phyloP scores from a whole-genome alignment of 2,113 vertebrate species.

The Tetraodon nigroviridis region DNA sequence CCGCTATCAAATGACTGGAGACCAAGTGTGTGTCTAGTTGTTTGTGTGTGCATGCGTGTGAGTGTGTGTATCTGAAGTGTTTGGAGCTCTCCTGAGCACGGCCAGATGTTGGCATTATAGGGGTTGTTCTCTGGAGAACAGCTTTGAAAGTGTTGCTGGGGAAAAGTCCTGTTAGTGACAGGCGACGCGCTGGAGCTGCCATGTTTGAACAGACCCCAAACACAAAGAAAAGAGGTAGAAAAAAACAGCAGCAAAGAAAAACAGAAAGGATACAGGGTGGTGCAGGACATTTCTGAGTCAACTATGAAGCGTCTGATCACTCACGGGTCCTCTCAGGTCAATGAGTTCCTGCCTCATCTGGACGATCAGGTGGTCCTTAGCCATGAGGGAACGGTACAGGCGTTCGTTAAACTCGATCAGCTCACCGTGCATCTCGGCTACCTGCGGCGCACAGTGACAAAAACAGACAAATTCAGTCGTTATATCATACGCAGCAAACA shows the following conservation, averaged over 20 bases:
- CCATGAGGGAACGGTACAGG: slow-evolving; percentile 90
- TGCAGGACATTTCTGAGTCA: slow-evolving; percentile 1
- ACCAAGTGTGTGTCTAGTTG: slow-evolving; percentile 14
- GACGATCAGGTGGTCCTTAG: slow-evolving; percentile 91
- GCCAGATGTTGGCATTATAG: slow-evolving; percentile 24
- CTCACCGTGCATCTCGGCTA: slow-evolving; percentile 98
- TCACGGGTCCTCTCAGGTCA: slow-evolving; percentile 91
- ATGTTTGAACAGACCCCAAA: neutral
- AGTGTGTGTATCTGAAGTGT: slow-evolving; percentile 17
- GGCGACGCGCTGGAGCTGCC: neutral
- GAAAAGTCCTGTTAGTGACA: slow-evolving; percentile 1
- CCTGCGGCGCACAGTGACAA: slow-evolving; percentile 70
- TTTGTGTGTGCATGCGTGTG: slow-evolving; percentile 16
- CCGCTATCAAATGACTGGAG: slow-evolving; percentile 13
- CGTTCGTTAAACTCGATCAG: slow-evolving; percentile 98
- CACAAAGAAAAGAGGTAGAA: neutral
- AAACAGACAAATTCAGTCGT: neutral
- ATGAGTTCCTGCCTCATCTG: slow-evolving; percentile 98
- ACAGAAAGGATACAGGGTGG: neutral
- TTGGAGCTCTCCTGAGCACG: slow-evolving; percentile 27
- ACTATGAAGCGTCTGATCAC: slow-evolving; percentile 46
- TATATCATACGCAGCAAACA: neutral
- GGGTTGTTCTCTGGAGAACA: slow-evolving; percentile 3
- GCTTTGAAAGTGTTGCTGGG: slow-evolving; percentile 18
- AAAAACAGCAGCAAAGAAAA: slow-evolving; percentile 8